phyloP scores from a whole-genome alignment of 2,113 vertebrate species.

The Acanthochromis polyacanthus region DNA sequence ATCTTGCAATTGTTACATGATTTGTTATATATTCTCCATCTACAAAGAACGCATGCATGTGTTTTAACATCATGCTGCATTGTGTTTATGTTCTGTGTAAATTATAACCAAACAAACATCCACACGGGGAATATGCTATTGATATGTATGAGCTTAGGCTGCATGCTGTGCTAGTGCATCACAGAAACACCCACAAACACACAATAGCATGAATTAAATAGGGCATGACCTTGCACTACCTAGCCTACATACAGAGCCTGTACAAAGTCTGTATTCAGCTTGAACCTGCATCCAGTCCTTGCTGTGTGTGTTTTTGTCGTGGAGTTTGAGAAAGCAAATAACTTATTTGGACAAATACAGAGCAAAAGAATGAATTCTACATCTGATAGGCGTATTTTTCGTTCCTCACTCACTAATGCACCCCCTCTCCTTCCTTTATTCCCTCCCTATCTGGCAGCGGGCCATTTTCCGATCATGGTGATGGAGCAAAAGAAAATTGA shows the following conservation, averaged over 20 bases:
- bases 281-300: neutral
- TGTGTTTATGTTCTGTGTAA: constrained; percentile 16
- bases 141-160: constrained; percentile 47
- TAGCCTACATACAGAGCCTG: constrained; percentile 26
- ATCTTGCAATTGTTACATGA: neutral
- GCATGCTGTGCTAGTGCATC: constrained; percentile 32
- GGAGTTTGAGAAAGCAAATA: constrained; percentile 18
- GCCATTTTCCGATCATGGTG: constrained; percentile 66
- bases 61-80: constrained; percentile 18
- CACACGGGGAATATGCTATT: constrained; percentile 22
- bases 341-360: constrained; percentile 13
- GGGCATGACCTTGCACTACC: constrained; percentile 61
- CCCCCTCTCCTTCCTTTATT: constrained; percentile 26
- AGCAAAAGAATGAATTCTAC: constrained; percentile 20
- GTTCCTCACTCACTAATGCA: constrained; percentile 57
- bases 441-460: constrained; percentile 61
- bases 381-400: constrained; percentile 42
- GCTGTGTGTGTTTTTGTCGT: neutral
- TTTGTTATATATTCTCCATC: constrained; percentile 14
- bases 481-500: constrained; percentile 80
- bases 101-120: constrained; percentile 20
- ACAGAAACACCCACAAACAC: neutral
- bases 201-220: constrained; percentile 43
- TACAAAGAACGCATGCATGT: constrained; percentile 4
- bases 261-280: constrained; percentile 16